Evolutionary conservation across 2,797 vertebrate species (phyloP).

Genomic region (Muscicapa striata): DNA sequence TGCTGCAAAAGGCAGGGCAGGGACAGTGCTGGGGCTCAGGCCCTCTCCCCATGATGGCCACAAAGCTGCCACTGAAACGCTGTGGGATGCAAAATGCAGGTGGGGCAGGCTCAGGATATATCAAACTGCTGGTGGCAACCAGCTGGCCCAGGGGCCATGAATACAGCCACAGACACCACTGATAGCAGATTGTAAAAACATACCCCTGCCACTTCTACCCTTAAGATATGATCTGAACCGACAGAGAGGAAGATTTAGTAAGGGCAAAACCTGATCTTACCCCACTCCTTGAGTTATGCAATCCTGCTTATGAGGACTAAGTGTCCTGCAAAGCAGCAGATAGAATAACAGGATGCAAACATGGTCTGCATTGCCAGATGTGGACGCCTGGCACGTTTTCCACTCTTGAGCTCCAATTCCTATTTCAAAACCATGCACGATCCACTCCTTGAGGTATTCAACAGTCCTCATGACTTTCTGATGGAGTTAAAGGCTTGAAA

Average conservation of each 20-base stretch:
- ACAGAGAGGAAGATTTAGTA: not conserved
- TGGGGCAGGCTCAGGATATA: not conserved
- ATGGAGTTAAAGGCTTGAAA: not conserved
- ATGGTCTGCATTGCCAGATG: not conserved
- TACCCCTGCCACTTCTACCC: not conserved
- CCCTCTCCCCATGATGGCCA: not conserved
- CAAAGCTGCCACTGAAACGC: not conserved
- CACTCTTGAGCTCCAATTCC: not conserved
- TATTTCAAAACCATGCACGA: not conserved
- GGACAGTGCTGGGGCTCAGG: not conserved
- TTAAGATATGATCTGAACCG: not conserved
- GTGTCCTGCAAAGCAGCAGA: slow-evolving; percentile 19
- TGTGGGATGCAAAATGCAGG: not conserved
- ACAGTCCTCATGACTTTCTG: not conserved
- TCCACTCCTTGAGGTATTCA: not conserved
- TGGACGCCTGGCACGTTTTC: not conserved
- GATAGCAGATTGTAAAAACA: not conserved
- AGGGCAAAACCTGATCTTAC: not conserved
- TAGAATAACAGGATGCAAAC: not conserved
- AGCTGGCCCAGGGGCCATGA: not conserved
- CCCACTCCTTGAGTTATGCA: not conserved
- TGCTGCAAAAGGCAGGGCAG: not conserved
- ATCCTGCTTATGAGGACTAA: not conserved
- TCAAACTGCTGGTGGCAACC: not conserved
- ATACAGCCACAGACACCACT: not conserved